A percentile compares a stretch with the other conserved stretches of the same genome.
These are phyloP conservation scores for Drosophila pseudotalamancana DNA, from an alignment of 2,888 invertebrate genomes.

Conservation along the genomic window DNA sequence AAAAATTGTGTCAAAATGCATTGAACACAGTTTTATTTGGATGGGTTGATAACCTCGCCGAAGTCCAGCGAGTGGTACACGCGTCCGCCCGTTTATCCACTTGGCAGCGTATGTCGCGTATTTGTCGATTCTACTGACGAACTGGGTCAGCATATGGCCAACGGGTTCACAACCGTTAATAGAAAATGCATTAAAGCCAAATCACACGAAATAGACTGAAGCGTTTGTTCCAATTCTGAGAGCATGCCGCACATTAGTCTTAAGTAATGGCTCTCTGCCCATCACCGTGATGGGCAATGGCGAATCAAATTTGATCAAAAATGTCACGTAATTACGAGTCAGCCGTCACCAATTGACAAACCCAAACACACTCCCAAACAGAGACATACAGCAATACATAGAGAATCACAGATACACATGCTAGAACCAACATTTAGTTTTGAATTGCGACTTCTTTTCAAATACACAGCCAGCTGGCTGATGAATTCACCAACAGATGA, in stretches of 20 bases:
- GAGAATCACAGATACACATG: constrained; percentile 16
- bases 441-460: constrained; percentile 51
- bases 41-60: constrained; percentile 70
- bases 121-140: constrained; percentile 74
- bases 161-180: constrained; percentile 65
- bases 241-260: constrained; percentile 72
- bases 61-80: constrained; percentile 3
- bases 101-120: constrained; percentile 27
- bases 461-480: constrained; percentile 71
- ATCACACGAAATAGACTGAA: constrained; percentile 25
- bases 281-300: no score
- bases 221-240: constrained; percentile 75
- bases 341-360: constrained; percentile 57
- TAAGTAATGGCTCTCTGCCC: constrained; percentile 65
- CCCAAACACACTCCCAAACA: constrained; percentile 16
- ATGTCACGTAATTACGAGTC: constrained; percentile 76
- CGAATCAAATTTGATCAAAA: constrained; percentile 75
- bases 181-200: constrained; percentile 73
- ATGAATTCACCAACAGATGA: constrained; percentile 70
- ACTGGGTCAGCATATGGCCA: constrained; percentile 68
- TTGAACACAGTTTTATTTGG: constrained; percentile 45
- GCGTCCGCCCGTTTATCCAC: constrained; percentile 1
- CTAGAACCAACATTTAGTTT: constrained; percentile 23
- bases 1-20: constrained; percentile 74
- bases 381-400: constrained; percentile 8